Evolutionary conservation across 1,140 invertebrate species (phyloP).

Genomic region (Euura lappo): DNA sequence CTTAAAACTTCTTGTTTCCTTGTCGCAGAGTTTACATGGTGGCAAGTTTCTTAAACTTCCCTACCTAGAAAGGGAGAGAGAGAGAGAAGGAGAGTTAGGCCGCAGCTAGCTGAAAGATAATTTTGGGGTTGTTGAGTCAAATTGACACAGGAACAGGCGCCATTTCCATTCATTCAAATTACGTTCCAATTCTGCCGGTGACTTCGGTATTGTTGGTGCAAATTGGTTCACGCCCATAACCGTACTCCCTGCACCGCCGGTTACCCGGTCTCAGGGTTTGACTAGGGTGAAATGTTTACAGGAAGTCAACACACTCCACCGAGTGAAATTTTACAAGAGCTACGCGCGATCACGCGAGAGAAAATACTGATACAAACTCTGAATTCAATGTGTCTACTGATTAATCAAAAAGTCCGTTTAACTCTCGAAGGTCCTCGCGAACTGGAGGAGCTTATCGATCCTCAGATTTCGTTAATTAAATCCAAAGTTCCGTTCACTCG

Average conservation of each 20-base stretch:
- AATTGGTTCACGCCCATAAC: conserved; percentile 58
- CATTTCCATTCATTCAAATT: conserved; percentile 60
- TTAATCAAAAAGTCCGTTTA: conserved; percentile 1
- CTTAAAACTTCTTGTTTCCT: too few species aligned
- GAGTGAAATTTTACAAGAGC: neutral
- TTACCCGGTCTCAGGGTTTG: neutral
- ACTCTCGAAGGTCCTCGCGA: neutral
- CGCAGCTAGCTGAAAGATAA: conserved; percentile 41
- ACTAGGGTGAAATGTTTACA: neutral
- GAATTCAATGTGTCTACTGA: neutral
- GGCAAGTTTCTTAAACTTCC: too few species aligned
- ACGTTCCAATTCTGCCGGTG: conserved; percentile 59
- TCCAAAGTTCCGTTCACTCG: neutral
- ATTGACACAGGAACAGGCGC: conserved; percentile 54
- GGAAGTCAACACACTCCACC: neutral
- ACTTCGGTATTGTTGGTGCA: conserved; percentile 60
- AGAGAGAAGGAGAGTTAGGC: neutral
- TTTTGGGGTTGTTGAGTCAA: conserved; percentile 52
- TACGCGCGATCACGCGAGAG: neutral
- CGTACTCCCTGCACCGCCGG: conserved; percentile 23
- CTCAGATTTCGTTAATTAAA: neutral
- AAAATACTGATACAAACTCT: neutral
- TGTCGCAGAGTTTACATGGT: too few species aligned
- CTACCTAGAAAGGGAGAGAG: too few species aligned
- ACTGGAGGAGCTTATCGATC: conserved; percentile 5